Conservation (phyloP, 2,113 vertebrate species). For the Setophaga kirtlandii region DNA sequence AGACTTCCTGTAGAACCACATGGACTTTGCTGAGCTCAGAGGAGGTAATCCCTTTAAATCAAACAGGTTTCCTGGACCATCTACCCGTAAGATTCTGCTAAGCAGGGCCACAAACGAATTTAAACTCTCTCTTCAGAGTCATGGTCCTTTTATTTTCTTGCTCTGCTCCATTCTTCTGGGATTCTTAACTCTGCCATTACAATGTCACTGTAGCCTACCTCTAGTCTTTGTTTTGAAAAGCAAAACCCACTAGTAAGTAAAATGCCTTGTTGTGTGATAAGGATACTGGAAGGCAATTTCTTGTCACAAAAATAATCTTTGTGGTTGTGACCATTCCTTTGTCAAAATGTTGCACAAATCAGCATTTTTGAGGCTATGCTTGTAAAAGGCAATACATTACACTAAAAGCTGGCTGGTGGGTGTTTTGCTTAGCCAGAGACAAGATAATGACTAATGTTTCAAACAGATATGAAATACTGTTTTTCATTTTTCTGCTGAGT, state of each 20-base stretch:
- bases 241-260: neutral
- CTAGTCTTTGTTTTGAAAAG: neutral
- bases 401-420: neutral
- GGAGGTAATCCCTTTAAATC: neutral
- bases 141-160: neutral
- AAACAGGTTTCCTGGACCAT: neutral
- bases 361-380: neutral
- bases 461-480: neutral
- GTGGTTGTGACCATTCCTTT: neutral
- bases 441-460: neutral
- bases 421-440: neutral
- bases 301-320: neutral
- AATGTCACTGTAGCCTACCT: accelerated
- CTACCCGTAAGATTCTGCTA: neutral
- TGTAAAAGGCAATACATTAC: neutral
- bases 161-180: neutral
- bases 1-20: neutral
- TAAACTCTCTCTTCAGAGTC: neutral
- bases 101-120: neutral
- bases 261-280: neutral
- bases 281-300: neutral
- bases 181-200: neutral
- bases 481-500: neutral
- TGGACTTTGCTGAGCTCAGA: neutral
- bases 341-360: neutral